These are phyloP conservation scores for Trachelus tabidus DNA, from an alignment of 2,888 invertebrate species.

Conservation along the genomic window DNA sequence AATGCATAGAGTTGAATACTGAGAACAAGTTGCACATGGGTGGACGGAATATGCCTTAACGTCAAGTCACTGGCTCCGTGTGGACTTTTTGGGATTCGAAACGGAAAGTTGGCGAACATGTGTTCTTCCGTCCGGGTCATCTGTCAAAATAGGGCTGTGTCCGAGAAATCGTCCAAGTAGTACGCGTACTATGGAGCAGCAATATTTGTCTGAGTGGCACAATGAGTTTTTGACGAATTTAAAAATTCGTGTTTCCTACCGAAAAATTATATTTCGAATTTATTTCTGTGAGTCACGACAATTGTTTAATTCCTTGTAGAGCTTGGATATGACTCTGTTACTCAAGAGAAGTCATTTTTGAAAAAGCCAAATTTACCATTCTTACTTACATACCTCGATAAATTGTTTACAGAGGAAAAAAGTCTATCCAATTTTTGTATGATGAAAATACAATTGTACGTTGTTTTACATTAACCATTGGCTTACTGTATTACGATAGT, in stretches of 20 bases:
- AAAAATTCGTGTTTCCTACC: neutral
- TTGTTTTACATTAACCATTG: neutral
- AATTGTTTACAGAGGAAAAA: neutral
- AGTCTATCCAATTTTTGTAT: neutral
- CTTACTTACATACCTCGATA: neutral
- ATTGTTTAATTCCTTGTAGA: neutral
- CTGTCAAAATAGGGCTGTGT: slow-evolving; percentile 16
- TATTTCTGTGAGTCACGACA: neutral
- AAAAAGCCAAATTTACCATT: neutral
- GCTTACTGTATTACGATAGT: neutral
- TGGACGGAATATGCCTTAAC: neutral
- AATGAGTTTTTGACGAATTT: neutral
- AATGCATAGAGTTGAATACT: neutral
- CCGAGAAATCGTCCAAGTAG: neutral
- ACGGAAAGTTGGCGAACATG: slow-evolving; percentile 35
- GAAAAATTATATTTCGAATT: neutral
- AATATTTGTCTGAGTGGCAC: neutral
- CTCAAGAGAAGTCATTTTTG: neutral
- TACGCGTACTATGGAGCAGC: neutral
- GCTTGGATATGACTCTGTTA: neutral
- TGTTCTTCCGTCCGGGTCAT: slow-evolving; percentile 29
- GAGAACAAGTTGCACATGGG: neutral
- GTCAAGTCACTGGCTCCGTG: neutral
- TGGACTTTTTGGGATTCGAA: neutral
- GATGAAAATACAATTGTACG: neutral